Evolutionary conservation across 2,888 invertebrate species (phyloP), one percentile per base, ranked within the genome.

Genomic region (Trypoxylon attenuatum): DNA sequence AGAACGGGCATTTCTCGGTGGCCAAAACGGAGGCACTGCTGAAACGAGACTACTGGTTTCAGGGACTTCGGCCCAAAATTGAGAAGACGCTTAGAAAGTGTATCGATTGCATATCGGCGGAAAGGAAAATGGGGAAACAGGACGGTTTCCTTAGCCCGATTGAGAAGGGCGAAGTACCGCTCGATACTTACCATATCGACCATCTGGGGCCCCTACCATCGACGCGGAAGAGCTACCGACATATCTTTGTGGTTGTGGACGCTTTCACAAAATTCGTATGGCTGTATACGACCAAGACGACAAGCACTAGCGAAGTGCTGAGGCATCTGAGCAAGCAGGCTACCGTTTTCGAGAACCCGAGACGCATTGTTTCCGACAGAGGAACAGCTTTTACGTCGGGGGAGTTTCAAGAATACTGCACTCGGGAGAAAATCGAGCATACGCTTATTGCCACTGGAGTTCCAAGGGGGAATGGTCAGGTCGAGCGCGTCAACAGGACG

Each of bases 361-460:
- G 15, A n/a, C 10, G 33, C 0, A n/a, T n/a, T n/a, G n/a, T n/a
- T n/a, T n/a, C n/a, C n/a, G n/a, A n/a, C n/a, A n/a, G n/a, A n/a
- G n/a, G 13, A n/a, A 13, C 2, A n/a, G 57, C 33, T 0, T 51
- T 57, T 4, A 57, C 25, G 0, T 57, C 57, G 0, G 21, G 5
- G 6, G 50, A 43, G 5, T 57, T 57, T 6, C 1, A 2, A 8
- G 13, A 21, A 6, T 57, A 42, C n/a, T 56, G 55, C 10, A 22
- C 19, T 2, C n/a, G 33, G 5, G 49, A 56, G 8, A 49, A 18
- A 16, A 56, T 56, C 8, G 25, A 56, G 8, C 41, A 42, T 8
- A 6, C 10, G 3, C 22, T 50, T 2, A 50, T 57, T 5, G 38
- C 43, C 16, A 33, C 19, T 10, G 43, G 29, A 10, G 23, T 47